phyloP scores from a whole-genome alignment of 2,797 vertebrate genomes.

The Microchirus variegatus region DNA sequence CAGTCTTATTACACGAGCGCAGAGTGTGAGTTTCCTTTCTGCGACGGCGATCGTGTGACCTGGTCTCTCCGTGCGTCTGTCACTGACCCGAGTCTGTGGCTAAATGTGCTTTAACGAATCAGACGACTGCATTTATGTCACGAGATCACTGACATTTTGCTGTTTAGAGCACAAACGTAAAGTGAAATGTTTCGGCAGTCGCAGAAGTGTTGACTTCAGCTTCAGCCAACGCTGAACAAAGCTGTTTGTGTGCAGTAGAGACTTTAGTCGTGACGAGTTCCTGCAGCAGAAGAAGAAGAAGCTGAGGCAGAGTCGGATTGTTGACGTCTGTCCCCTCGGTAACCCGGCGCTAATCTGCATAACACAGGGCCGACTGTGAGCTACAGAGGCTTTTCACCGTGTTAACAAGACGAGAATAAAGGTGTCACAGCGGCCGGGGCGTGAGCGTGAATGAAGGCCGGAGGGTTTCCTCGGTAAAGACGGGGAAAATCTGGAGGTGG shows the following conservation, averaged over 20 bases:
- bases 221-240: constrained; percentile 61
- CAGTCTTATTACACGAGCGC: constrained; percentile 69
- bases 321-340: constrained; percentile 80
- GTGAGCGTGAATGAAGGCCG: constrained; percentile 78
- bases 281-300: constrained; percentile 37
- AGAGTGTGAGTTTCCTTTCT: constrained; percentile 62
- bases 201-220: constrained; percentile 27
- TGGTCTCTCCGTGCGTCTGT: no score
- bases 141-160: constrained; percentile 21
- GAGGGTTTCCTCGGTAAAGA: constrained; percentile 38
- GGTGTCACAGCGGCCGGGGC: constrained; percentile 73
- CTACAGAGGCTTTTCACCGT: constrained; percentile 74
- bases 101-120: no score
- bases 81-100: no score
- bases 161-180: constrained; percentile 42
- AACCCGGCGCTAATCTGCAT: constrained; percentile 87
- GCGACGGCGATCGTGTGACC: constrained; percentile 72
- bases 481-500: constrained; percentile 52
- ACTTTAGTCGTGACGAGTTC: constrained; percentile 47
- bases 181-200: constrained; percentile 27
- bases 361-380: constrained; percentile 75
- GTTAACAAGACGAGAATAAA: constrained; percentile 88
- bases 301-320: no score
- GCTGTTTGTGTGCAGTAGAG: constrained; percentile 58
- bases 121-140: constrained; percentile 19